Conservation (phyloP, 1,140 invertebrate genomes). For the Lethrus apterus region DNA sequence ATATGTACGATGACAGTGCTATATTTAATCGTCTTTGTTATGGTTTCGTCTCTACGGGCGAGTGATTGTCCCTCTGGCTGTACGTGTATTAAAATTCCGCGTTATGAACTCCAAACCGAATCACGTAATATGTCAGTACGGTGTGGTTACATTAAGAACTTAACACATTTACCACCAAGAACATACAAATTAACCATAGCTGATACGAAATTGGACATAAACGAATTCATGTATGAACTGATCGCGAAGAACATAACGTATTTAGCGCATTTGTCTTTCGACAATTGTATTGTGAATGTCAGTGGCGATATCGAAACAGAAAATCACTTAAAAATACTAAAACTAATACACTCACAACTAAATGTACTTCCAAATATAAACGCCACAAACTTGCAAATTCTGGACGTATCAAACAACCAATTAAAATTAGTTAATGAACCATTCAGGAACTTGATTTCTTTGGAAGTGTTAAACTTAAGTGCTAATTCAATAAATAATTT, state of each 20-base stretch:
- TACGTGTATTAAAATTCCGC: constrained; percentile 21
- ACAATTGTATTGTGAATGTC: constrained; percentile 1
- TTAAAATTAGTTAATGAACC: constrained; percentile 20
- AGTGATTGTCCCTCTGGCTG: constrained; percentile 24
- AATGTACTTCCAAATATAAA: constrained; percentile 27
- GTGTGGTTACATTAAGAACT: not conserved
- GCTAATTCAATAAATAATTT: constrained; percentile 48
- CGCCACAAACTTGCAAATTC: constrained; percentile 32
- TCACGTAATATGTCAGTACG: not conserved
- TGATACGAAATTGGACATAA: not conserved
- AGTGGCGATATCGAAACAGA: not conserved
- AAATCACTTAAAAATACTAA: not conserved
- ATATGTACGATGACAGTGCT: constrained; percentile 16
- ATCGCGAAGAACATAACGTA: not conserved
- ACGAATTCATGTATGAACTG: constrained; percentile 2
- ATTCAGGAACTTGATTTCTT: constrained; percentile 36
- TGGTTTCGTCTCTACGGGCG: constrained; percentile 14
- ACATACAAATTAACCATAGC: not conserved
- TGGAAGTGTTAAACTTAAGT: constrained; percentile 48
- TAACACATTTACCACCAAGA: not conserved
- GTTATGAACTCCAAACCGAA: constrained; percentile 7
- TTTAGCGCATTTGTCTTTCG: not conserved
- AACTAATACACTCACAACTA: constrained; percentile 10
- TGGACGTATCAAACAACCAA: constrained; percentile 54
- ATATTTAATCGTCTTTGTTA: constrained; percentile 19